Conservation (phyloP, 2,888 invertebrate genomes). For the Leptarthrus brevirostris region DNA sequence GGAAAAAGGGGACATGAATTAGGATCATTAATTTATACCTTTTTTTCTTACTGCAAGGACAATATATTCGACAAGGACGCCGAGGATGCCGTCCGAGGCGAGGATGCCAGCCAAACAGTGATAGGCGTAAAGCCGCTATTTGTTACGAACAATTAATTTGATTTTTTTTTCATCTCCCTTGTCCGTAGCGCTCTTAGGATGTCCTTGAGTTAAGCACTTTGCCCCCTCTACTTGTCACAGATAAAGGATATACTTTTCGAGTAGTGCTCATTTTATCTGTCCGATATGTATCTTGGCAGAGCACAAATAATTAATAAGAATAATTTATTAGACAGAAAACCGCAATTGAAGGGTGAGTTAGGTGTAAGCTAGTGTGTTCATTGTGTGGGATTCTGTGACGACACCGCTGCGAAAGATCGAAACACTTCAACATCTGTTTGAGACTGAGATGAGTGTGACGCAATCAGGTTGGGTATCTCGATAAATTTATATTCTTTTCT, state of each 20-base stretch:
- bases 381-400: too few species aligned
- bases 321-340: conserved; percentile 26
- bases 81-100: not conserved
- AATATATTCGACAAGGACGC: not conserved
- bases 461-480: conserved; percentile 34
- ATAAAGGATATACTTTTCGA: conserved; percentile 18
- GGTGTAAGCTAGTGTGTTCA: not conserved
- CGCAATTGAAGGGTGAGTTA: not conserved
- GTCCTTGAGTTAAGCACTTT: conserved; percentile 26
- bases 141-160: conserved; percentile 42
- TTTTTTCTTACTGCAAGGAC: not conserved
- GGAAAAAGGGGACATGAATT: conserved; percentile 15
- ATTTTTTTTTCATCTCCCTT: conserved; percentile 1
- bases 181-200: not conserved
- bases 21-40: conserved; percentile 46
- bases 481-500: conserved; percentile 37
- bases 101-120: not conserved
- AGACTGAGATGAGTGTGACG: conserved; percentile 13
- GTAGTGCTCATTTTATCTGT: conserved; percentile 5
- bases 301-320: conserved; percentile 46
- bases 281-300: not conserved
- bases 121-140: conserved; percentile 38
- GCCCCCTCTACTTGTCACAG: not conserved
- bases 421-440: conserved; percentile 23
- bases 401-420: too few species aligned